A percentile compares a stretch with the other conserved stretches of the same genome.
These are phyloP conservation scores for Salticus scenicus DNA, from an alignment of 2,888 invertebrate species.

Conservation along the genomic window DNA sequence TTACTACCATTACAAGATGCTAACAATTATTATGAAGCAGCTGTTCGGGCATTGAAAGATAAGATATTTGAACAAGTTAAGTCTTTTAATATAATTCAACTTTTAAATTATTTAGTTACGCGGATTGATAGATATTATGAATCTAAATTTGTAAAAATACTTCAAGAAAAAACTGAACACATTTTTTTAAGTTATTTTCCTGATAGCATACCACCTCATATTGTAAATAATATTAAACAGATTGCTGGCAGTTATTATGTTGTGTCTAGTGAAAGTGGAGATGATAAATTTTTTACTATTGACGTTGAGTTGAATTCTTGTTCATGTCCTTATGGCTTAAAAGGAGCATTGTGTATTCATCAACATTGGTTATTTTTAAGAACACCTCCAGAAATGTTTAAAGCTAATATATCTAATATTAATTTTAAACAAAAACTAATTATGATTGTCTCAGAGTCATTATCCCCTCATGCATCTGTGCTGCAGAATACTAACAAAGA, in stretches of 20 bases:
- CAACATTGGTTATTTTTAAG: conserved; percentile 51
- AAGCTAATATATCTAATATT: conserved; percentile 18
- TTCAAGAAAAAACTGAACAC: conserved; percentile 20
- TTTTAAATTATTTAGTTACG: conserved; percentile 44
- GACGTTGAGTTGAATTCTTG: conserved; percentile 50
- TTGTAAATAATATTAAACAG: conserved; percentile 31
- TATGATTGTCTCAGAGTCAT: conserved; percentile 22
- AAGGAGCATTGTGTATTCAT: conserved; percentile 44
- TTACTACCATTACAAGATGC: conserved; percentile 37
- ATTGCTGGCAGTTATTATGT: conserved; percentile 54
- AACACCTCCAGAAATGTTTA: conserved; percentile 34
- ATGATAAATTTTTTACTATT: conserved; percentile 32
- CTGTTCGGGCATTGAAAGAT: conserved; percentile 46
- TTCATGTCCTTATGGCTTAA: conserved; percentile 40
- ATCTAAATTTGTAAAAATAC: conserved; percentile 36
- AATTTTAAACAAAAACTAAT: conserved; percentile 36
- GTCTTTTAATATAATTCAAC: conserved; percentile 44
- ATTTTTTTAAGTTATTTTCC: conserved; percentile 27
- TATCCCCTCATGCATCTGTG: background rate
- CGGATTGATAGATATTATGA: conserved; percentile 37
- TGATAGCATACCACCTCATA: conserved; percentile 20
- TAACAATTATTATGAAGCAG: conserved; percentile 58
- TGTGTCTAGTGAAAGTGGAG: conserved; percentile 36
- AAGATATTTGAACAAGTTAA: conserved; percentile 35
- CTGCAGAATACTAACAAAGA: no score